These are phyloP conservation scores for Mionectes olivaceus DNA, from an alignment of 2,797 vertebrate genomes.

Conservation along the genomic window DNA sequence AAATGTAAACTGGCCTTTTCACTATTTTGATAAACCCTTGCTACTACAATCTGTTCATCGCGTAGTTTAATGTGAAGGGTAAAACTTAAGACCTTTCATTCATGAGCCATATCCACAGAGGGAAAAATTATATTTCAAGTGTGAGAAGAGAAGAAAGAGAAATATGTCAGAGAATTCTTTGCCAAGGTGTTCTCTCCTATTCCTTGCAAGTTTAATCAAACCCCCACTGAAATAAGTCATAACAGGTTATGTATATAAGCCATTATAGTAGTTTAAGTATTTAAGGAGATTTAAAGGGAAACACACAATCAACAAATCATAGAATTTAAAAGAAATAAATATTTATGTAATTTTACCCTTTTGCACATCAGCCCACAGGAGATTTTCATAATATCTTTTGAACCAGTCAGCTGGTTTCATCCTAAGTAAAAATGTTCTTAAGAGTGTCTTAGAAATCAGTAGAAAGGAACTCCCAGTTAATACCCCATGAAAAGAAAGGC, in stretches of 20 bases:
- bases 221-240: not conserved
- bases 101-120: not conserved
- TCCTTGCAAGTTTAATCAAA: slow-evolving; percentile 12
- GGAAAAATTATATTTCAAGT: not conserved
- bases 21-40: not conserved
- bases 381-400: not conserved
- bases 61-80: not conserved
- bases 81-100: not conserved
- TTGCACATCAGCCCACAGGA: not conserved
- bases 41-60: not conserved
- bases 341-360: not conserved
- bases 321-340: not conserved
- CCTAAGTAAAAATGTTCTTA: not conserved
- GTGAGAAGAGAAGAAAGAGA: not conserved
- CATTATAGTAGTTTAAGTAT: not conserved
- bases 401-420: not conserved
- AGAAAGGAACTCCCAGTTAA: not conserved
- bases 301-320: not conserved
- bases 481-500: not conserved
- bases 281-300: not conserved
- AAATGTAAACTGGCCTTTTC: not conserved
- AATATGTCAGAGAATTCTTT: not conserved
- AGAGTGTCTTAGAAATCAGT: not conserved
- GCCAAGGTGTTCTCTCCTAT: not conserved
- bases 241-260: not conserved